A percentile compares a stretch with the other conserved stretches of the same genome.
These are phyloP conservation scores for Schrankia costaestrigalis DNA, from an alignment of 2,888 invertebrate genomes.

Conservation along the genomic window DNA sequence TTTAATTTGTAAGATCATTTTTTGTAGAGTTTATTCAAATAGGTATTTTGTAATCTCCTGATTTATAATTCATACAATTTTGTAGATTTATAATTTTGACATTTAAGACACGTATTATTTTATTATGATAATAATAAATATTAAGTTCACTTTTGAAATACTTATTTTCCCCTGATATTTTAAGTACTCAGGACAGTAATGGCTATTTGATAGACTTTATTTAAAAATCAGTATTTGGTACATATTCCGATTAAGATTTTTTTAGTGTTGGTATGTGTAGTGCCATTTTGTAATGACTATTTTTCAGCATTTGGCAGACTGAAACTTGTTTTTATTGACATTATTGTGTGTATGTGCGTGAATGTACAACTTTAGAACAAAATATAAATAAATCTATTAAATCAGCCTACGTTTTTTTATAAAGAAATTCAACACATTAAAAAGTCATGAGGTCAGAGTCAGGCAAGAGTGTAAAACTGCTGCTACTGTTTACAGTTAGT, in stretches of 20 bases:
- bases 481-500: too few relatives aligned
- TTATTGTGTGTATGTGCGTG: slow-evolving; percentile 76
- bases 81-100: slow-evolving; percentile 67
- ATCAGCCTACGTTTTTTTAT: slow-evolving; percentile 16
- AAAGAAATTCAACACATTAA: too few relatives aligned
- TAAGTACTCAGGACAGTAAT: slow-evolving; percentile 19
- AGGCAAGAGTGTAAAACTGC: too few relatives aligned
- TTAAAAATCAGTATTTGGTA: too few relatives aligned
- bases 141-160: slow-evolving; percentile 55
- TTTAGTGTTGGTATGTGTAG: slow-evolving; percentile 38
- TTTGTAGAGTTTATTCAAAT: slow-evolving; percentile 73
- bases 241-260: too few relatives aligned
- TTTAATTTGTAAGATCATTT: slow-evolving; percentile 73
- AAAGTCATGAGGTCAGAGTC: too few relatives aligned
- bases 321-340: slow-evolving; percentile 51
- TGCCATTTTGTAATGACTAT: slow-evolving; percentile 48
- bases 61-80: slow-evolving; percentile 64
- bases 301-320: slow-evolving; percentile 43
- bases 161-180: slow-evolving; percentile 44
- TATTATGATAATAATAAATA: slow-evolving; percentile 74
- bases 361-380: slow-evolving; percentile 77
- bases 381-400: slow-evolving; percentile 58
- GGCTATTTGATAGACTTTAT: slow-evolving; percentile 11
- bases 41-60: slow-evolving; percentile 78
- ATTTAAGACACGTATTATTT: slow-evolving; percentile 72